phyloP scores from a whole-genome alignment of 2,888 invertebrate species.

The Ctenicera cuprea region DNA sequence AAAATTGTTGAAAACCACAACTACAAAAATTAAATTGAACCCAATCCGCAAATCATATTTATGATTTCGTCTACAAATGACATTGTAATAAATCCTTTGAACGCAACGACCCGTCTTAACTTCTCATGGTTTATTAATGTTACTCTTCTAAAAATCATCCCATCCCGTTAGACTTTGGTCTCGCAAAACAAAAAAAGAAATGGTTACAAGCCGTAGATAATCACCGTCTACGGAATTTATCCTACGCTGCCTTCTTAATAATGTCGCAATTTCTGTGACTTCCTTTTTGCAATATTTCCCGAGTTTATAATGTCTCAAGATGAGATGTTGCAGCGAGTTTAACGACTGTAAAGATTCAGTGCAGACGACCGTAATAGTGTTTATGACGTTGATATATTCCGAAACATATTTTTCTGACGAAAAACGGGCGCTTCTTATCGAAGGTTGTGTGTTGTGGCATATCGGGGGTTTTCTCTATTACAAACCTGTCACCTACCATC shows the following conservation, averaged over 20 bases:
- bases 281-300: conserved; percentile 25
- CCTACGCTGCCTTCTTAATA: conserved; percentile 10
- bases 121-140: no score
- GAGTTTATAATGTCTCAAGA: conserved; percentile 24
- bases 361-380: conserved; percentile 28
- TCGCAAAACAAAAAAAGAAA: no score
- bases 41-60: no score
- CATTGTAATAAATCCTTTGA: no score
- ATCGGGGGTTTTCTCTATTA: neutral
- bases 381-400: conserved; percentile 35
- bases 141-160: no score
- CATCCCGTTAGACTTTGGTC: no score
- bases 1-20: no score
- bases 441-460: conserved; percentile 3
- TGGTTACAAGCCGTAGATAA: no score
- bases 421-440: conserved; percentile 16
- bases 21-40: no score
- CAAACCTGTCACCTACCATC: conserved; percentile 1
- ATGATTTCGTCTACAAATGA: no score
- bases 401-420: conserved; percentile 7
- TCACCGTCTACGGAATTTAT: neutral
- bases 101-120: no score
- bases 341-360: conserved; percentile 31
- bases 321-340: conserved; percentile 23
- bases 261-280: conserved; percentile 23